These are phyloP conservation scores for Drosophila histrio DNA, from an alignment of 2,888 invertebrate species.

Conservation along the genomic window DNA sequence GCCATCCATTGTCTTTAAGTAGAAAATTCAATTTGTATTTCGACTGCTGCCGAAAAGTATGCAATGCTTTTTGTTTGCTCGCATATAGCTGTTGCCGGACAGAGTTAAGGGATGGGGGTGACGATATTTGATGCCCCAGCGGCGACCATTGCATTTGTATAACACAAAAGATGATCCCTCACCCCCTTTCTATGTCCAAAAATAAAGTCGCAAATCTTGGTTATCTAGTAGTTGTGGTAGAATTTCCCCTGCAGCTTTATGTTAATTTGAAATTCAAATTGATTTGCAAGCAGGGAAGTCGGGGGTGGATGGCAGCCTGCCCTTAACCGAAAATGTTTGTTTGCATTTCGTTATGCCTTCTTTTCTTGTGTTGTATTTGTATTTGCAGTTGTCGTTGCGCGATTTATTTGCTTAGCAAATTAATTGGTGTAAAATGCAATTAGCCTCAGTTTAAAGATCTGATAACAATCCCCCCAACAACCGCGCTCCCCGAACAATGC, in stretches of 20 bases:
- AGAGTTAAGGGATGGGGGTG: neutral
- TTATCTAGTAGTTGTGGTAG: conserved; percentile 14
- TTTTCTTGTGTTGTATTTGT: conserved; percentile 8
- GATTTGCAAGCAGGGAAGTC: conserved; percentile 43
- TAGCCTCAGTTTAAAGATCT: conserved; percentile 35
- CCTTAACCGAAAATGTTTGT: conserved; percentile 41
- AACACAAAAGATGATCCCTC: conserved; percentile 22
- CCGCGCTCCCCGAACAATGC: neutral
- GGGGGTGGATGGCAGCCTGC: conserved; percentile 14
- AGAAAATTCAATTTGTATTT: conserved; percentile 72
- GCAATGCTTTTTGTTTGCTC: conserved; percentile 48
- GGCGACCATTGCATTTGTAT: conserved; percentile 57
- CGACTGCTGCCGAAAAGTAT: conserved; percentile 41
- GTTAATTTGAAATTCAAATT: conserved; percentile 77
- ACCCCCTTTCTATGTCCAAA: neutral
- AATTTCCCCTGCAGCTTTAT: conserved; percentile 21
- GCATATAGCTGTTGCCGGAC: conserved; percentile 26
- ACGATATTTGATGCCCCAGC: conserved; percentile 59
- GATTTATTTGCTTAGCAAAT: conserved; percentile 50
- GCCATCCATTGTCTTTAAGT: conserved; percentile 69
- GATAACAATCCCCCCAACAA: neutral
- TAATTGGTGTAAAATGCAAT: conserved; percentile 76
- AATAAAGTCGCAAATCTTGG: conserved; percentile 55
- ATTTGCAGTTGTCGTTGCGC: conserved; percentile 17
- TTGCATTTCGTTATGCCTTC: conserved; percentile 55